Conservation (phyloP, 2,888 invertebrate genomes). For the Drosophila melanosoma region DNA sequence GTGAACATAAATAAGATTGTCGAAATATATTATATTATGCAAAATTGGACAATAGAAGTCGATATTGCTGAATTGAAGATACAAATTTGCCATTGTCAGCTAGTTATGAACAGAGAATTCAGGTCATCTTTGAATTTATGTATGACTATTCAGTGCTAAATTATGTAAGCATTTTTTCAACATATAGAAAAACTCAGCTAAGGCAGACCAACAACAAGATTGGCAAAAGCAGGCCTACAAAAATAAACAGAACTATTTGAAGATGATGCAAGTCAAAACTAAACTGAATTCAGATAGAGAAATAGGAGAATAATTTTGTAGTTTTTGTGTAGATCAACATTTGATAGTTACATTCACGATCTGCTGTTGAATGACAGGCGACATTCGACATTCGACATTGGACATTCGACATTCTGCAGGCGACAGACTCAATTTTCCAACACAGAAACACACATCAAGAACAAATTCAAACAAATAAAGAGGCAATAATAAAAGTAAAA, state of each 20-base stretch:
- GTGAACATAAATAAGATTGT: constrained; percentile 45
- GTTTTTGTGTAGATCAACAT: not conserved
- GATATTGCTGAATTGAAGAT: not conserved
- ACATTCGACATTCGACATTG: constrained; percentile 12
- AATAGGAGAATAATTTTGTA: not conserved
- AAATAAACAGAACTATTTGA: not conserved
- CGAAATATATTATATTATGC: constrained; percentile 20
- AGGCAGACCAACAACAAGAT: not conserved
- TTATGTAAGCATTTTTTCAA: not conserved
- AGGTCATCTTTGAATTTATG: not conserved
- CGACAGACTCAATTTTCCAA: constrained; percentile 22
- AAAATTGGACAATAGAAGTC: constrained; percentile 9
- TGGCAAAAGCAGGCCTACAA: not conserved
- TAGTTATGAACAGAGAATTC: not conserved
- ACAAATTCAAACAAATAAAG: not conserved
- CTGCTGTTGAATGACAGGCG: constrained; percentile 28
- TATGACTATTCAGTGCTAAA: not conserved
- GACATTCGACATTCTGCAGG: constrained; percentile 14
- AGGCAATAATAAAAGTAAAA: not conserved
- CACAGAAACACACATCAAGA: constrained; percentile 17
- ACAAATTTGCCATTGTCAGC: not conserved
- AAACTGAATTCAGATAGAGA: not conserved
- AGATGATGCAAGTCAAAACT: not conserved
- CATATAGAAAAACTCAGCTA: not conserved
- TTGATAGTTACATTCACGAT: constrained; percentile 47